Base-by-base conservation (phyloP, 2,113 vertebrate species). In the Chaetodon trifascialis region DNA sequence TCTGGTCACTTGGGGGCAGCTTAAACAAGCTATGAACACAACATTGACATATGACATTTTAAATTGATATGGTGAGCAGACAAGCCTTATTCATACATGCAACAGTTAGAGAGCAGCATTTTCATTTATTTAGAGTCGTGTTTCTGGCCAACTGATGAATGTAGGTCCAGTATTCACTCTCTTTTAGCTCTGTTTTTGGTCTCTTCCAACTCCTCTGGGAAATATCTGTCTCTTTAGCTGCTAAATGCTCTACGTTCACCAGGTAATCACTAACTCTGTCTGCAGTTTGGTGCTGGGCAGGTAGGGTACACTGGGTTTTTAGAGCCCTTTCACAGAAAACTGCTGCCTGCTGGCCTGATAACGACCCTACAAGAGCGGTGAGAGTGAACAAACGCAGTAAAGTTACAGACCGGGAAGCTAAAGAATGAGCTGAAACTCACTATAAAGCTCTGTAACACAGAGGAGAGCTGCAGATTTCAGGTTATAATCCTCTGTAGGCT, bases 61-160 rank as follows among this genome's bases (percentile, higher is more conserved):
- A 54, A n/a, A 10, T n/a, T 54, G 52, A 23, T 11, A n/a, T 54
- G 9, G 1, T 25, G n/a, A 30, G 7, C 55, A 34, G 34, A 59
- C 56, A 59, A 1, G 14, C 10, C 21, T 55, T 23, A 30, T 30
- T 56, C 16, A 3, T 17, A 30, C 23, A 59, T 59, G 2, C 25
- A 59, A 14, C 56, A 44, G 36, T n/a, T 4, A 63, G 1, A 40
- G 60, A n/a, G 38, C 17, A 11, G 11, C 8, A 40, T 5, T 63
- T 40, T 1, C 1, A 4, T 38, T 11, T 1, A 21, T 63, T n/a
- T 11, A 3, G 19, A n/a, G 6, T 16, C 0, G 0, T 46, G 8
- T 62, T 38, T 11, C 36, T 11, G 9, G 8, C 36, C 10, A 21
- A 16, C 9, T 19, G 16, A 60, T 10, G 8, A 60, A 36, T 19